Base-by-base conservation (phyloP, 2,113 vertebrate genomes). In the Nibea albiflora region DNA sequence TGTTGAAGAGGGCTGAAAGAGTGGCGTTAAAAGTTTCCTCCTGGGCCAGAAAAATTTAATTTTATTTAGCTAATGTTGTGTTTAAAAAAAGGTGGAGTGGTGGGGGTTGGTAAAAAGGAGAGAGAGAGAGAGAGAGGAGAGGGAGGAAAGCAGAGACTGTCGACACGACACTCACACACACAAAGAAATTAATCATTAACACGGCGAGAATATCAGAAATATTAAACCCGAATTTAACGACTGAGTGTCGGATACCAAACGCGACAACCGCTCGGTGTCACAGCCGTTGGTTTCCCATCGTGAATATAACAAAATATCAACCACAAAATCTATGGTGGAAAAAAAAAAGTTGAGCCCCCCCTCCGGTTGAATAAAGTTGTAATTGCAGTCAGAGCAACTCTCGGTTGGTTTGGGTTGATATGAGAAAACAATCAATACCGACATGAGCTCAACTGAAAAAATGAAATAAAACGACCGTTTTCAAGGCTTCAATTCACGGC, bases 161-260 rank as follows among this genome's bases (percentile, higher is more conserved):
- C 93, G 93, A 94, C 93, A 94, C 93, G 90, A 94, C 93, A 35
- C 35, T 35, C 35, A 35, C 35, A 35, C 35, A 94, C 94, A 95
- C 94, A 96, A 96, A 95, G 94, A 95, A 93, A 95, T 95, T 93
- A 95, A 95, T 95, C 94, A 96, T 95, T 95, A 94, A 95, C 94
- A 57, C 73, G 26, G 57, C 35, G 76, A 87, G 90, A 92, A 94
- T 93, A 93, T 90, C 81, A 84, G 85, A 88, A 88, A 95, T 93
- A 94, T 91, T 89, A 78, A 90, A 76, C 31, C 65, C 67, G 53
- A 63, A 87, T 83, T 89, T 77, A 84, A 77, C 76, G 62, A 5
- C 62, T 15, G 56, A 11, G 15, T 7, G 65, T 82, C 50, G 53
- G 64, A 35, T 54, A 39, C 11, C 17, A 63, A 17, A 5, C 52